Conservation (phyloP, 2,113 vertebrate genomes). For the Prochilodus magdalenae region DNA sequence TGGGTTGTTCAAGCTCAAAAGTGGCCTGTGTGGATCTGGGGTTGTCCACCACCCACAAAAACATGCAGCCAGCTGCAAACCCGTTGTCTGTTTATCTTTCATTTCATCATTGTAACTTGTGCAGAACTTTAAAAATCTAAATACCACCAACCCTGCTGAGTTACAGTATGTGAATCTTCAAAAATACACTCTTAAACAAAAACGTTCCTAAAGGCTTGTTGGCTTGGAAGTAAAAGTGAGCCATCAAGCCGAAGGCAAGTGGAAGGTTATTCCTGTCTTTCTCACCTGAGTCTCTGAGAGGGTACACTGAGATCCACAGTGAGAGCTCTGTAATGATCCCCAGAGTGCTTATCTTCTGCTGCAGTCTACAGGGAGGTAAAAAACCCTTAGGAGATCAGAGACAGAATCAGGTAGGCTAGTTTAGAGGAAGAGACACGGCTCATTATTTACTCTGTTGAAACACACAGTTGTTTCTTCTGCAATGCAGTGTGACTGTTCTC, state of each 20-base stretch:
- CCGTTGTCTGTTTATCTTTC: neutral
- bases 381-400: neutral
- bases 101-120: neutral
- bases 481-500: too few relatives aligned
- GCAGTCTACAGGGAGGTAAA: neutral
- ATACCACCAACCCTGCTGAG: neutral
- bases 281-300: neutral
- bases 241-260: neutral
- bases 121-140: neutral
- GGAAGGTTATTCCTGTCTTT: neutral
- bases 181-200: neutral
- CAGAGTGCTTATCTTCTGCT: neutral
- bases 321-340: neutral
- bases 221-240: neutral
- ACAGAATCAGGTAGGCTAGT: neutral
- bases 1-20: neutral
- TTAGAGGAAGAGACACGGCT: neutral
- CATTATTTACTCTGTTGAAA: too few relatives aligned
- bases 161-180: neutral
- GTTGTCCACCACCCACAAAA: neutral
- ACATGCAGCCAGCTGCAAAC: neutral
- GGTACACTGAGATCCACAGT: neutral
- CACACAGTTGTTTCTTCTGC: too few relatives aligned
- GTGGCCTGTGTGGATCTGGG: neutral
- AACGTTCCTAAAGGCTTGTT: neutral